phyloP scores from a whole-genome alignment of 1,140 invertebrate genomes.

The Leptinotarsa defecta region DNA sequence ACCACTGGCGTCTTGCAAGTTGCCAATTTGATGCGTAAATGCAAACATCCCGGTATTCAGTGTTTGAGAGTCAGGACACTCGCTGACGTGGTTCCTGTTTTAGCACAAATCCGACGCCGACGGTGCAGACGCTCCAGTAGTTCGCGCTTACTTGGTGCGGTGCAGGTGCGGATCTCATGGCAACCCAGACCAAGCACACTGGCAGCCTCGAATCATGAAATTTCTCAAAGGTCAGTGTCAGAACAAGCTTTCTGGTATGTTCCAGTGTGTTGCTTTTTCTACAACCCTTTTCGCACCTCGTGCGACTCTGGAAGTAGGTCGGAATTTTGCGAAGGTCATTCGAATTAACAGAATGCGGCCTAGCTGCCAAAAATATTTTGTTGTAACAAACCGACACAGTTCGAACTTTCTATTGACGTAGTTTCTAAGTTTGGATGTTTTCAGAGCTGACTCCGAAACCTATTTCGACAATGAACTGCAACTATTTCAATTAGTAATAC shows the following conservation, averaged over 20 bases:
- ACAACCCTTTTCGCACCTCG: conserved; percentile 11
- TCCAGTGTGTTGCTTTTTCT: conserved; percentile 12
- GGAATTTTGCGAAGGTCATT: too few species aligned
- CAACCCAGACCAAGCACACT: conserved; percentile 26
- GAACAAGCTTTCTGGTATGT: conserved; percentile 7
- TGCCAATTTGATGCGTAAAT: conserved; percentile 3
- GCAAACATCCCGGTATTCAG: not conserved
- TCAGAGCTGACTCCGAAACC: too few species aligned
- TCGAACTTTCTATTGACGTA: too few species aligned
- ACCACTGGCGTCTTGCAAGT: not conserved
- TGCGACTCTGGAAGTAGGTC: not conserved
- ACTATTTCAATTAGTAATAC: too few species aligned
- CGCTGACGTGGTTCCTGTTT: conserved; percentile 45
- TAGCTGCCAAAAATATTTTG: too few species aligned
- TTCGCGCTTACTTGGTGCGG: conserved; percentile 33
- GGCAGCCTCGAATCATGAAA: conserved; percentile 32
- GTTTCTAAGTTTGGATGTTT: too few species aligned
- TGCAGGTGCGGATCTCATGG: conserved; percentile 43
- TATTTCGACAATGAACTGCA: too few species aligned
- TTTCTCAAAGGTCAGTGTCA: conserved; percentile 37
- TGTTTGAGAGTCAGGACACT: conserved; percentile 22
- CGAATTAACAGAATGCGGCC: too few species aligned
- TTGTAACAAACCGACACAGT: too few species aligned
- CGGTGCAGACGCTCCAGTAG: conserved; percentile 36
- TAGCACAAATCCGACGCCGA: conserved; percentile 29